A percentile compares a stretch with the other conserved stretches of the same genome.
Conservation (phyloP, 1,140 invertebrate genomes). For the Drosophila virilis region DNA sequence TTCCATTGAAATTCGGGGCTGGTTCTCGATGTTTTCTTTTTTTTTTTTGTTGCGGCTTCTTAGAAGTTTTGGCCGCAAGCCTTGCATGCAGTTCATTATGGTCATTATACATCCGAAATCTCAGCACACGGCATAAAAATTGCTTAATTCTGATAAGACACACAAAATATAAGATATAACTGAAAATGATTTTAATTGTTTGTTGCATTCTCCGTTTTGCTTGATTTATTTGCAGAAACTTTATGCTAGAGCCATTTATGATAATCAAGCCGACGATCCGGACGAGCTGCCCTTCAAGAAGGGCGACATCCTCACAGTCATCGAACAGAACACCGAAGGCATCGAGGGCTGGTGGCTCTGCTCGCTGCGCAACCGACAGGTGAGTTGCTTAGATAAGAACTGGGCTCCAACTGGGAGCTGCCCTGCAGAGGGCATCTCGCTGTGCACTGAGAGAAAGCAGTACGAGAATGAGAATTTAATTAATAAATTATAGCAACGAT, state of each 20-base stretch:
- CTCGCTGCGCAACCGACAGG: slow-evolving; percentile 93
- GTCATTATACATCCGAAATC: slow-evolving; percentile 23
- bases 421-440: neutral
- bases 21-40: neutral
- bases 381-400: slow-evolving; percentile 84
- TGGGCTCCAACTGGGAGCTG: no score
- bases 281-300: slow-evolving; percentile 96
- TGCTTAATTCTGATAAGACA: slow-evolving; percentile 6
- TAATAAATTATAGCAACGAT: no score
- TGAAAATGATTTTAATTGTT: slow-evolving; percentile 40
- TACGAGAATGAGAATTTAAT: no score
- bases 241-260: slow-evolving; percentile 94
- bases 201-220: slow-evolving; percentile 8
- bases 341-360: slow-evolving; percentile 98
- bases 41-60: slow-evolving; percentile 53
- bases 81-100: slow-evolving; percentile 35
- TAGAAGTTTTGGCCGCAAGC: slow-evolving; percentile 35
- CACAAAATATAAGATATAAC: neutral
- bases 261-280: slow-evolving; percentile 95
- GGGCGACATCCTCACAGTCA: slow-evolving; percentile 95
- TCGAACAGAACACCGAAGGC: slow-evolving; percentile 95
- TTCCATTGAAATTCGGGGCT: slow-evolving; percentile 58
- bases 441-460: neutral
- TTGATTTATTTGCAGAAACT: slow-evolving; percentile 85
- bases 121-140: neutral